A percentile compares a stretch with the other conserved stretches of the same genome.
phyloP scores from a whole-genome alignment of 1,140 invertebrate species.

The Streblospio benedicti region DNA sequence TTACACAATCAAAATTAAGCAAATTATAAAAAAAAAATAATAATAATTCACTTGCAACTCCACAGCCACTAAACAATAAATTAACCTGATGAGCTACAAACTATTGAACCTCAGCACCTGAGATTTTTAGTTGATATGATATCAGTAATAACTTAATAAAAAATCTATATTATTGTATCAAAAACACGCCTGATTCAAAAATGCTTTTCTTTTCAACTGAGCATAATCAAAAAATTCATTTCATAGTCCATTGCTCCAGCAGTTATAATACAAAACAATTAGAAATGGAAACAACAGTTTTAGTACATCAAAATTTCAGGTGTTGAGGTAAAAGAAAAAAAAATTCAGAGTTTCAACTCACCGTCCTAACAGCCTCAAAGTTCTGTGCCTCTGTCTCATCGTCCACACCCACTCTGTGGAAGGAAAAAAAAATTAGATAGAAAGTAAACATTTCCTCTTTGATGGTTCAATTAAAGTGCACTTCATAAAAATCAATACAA shows the following conservation, averaged over 20 bases:
- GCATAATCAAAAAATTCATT: background rate
- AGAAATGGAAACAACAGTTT: background rate
- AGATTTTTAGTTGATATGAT: no score
- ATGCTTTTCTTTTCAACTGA: background rate
- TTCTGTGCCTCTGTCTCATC: slow-evolving; percentile 68
- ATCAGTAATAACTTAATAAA: no score
- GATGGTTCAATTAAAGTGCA: background rate
- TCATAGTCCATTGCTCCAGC: background rate
- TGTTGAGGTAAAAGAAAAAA: background rate
- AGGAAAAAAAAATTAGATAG: slow-evolving; percentile 25
- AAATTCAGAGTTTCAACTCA: slow-evolving; percentile 54
- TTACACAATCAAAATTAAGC: no score
- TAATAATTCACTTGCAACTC: no score
- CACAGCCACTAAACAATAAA: no score
- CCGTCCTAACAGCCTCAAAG: slow-evolving; percentile 69
- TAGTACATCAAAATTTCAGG: no score
- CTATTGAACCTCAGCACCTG: no score
- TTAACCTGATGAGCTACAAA: no score
- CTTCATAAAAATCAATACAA: no score
- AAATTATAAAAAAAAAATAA: no score
- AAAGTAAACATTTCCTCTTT: background rate
- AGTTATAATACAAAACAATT: background rate
- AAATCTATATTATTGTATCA: background rate
- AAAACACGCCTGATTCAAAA: background rate
- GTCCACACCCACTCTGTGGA: slow-evolving; percentile 75